Conservation (phyloP, 2,888 invertebrate species). For the Melanargia galathea region DNA sequence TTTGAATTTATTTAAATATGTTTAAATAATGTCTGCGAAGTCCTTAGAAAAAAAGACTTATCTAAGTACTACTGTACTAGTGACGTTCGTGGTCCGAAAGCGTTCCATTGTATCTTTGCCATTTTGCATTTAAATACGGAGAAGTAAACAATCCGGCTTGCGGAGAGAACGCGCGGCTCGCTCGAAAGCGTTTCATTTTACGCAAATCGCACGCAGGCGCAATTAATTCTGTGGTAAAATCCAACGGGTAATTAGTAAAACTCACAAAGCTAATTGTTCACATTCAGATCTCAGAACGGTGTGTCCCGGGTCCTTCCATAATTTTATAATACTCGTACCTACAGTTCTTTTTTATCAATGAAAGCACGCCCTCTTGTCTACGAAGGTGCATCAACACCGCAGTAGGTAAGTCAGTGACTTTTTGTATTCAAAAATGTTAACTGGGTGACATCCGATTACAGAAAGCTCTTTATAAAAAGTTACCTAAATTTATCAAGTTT, state of each 20-base stretch:
- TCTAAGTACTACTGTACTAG: no score
- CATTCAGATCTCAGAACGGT: constrained; percentile 51
- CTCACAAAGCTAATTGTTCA: constrained; percentile 64
- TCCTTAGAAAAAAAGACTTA: no score
- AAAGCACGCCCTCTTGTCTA: neutral
- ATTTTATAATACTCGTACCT: constrained; percentile 22
- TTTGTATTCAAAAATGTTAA: no score
- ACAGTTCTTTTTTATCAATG: constrained; percentile 16
- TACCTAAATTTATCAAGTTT: no score
- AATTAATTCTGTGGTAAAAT: constrained; percentile 61
- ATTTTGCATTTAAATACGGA: constrained; percentile 7
- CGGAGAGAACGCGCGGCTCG: constrained; percentile 16
- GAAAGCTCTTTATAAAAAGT: no score
- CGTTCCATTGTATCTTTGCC: neutral
- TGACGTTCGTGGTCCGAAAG: no score
- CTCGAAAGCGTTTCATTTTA: constrained; percentile 53
- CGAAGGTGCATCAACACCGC: no score
- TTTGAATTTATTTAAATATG: no score
- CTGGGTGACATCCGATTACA: no score
- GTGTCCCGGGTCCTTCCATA: constrained; percentile 38
- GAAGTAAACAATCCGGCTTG: constrained; percentile 27
- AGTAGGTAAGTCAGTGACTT: no score
- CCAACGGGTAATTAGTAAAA: constrained; percentile 61
- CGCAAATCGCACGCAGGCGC: constrained; percentile 57
- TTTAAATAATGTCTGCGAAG: no score